Evolutionary conservation across 2,113 vertebrate species (phyloP), one percentile per base, ranked within the genome.

Genomic region (Pelvicachromis taeniatus): DNA sequence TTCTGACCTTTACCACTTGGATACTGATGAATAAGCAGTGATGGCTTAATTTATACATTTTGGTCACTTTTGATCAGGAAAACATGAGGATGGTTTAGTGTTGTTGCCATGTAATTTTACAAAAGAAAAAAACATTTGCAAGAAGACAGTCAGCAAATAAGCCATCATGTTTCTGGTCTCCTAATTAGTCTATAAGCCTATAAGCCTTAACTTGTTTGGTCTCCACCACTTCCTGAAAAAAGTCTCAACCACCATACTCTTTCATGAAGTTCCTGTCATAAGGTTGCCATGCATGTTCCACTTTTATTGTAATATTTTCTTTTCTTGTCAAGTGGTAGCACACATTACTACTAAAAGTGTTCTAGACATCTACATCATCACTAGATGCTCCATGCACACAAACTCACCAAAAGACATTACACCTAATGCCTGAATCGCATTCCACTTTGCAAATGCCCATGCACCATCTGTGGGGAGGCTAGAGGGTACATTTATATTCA

Each of bases 401-500:
- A 88, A 94, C 97, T 97, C 94, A 99, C 98, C 97, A 95, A 99
- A 99, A 63, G 98, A 98, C 97, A 99, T 99, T 17, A 99, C 96
- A 23, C 97, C 97, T 58, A 98, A 50, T 0, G 98, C 98, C 93
- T 99, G 97, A 77, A 98, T 87, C 54, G 97, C 97, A 87, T 97
- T 98, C 94, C 96, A 93, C 83, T 97, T 97, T 91, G 97, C 98
- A 96, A 99, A 98, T 48, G 92, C 90, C 99, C 98, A 99, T 2
- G 98, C 96, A 78, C 96, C 94, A 84, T 97, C 96, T 90, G 97
- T 96, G 38, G 96, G 95, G 29, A 94, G 94, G 91, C 98, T 99
- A 87, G 59, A 89, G 58, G 85, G 26, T 40, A 89, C 2, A 42
- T 40, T 68, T 1, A 82, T 16, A 42, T 75, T 79, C 17, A 89